These are phyloP conservation scores for Australoheros facetus DNA, from an alignment of 2,797 vertebrate genomes.

Conservation along the genomic window DNA sequence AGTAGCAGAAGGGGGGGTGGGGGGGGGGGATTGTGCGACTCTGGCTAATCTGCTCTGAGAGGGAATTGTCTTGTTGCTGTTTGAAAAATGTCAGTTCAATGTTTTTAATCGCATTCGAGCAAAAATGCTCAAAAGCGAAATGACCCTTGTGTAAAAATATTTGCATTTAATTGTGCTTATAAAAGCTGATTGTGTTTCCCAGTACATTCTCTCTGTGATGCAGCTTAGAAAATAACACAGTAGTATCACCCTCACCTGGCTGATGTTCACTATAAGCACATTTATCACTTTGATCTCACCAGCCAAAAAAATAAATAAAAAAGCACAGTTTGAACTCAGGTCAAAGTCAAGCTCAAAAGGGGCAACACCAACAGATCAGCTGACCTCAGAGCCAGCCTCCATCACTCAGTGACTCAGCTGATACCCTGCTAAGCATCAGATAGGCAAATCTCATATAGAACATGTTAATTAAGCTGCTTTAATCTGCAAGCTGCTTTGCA, in stretches of 20 bases:
- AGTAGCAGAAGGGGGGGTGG: neutral
- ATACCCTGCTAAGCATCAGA: too few species aligned
- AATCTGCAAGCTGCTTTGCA: neutral
- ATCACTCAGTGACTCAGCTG: too few species aligned
- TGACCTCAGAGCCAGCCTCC: too few species aligned
- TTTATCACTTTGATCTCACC: neutral
- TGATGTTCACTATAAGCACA: neutral
- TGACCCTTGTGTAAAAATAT: neutral
- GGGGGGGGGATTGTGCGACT: neutral
- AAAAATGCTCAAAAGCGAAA: conserved; percentile 7
- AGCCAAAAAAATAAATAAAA: too few species aligned
- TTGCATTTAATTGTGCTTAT: neutral
- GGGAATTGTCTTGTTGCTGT: neutral
- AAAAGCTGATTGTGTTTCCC: neutral
- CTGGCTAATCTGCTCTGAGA: conserved; percentile 13
- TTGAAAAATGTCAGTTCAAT: neutral
- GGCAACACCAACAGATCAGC: too few species aligned
- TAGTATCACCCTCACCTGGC: neutral
- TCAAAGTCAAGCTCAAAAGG: too few species aligned
- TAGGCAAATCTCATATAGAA: too few species aligned
- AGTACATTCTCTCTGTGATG: neutral
- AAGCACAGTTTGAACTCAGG: too few species aligned
- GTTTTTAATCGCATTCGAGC: neutral
- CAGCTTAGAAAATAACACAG: neutral
- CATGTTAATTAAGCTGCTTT: too few species aligned